Percentiles rank a stretch among this genome's conserved stretches.
These are phyloP conservation scores for Drosophila lini DNA, from an alignment of 1,140 invertebrate genomes.

Conservation along the genomic window DNA sequence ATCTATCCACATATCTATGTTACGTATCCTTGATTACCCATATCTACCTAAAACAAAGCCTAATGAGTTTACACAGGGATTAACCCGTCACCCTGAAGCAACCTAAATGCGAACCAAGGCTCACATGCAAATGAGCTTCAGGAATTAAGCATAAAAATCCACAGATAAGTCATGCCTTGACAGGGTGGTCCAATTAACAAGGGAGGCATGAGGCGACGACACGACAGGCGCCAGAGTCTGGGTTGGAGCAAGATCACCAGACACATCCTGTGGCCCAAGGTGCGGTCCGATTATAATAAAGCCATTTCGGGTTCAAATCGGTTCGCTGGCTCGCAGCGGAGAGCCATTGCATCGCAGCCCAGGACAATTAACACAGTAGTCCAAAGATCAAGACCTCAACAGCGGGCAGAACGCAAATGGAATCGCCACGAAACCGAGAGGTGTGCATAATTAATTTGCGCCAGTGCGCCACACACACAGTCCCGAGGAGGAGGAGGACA, in stretches of 20 bases:
- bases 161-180: constrained; percentile 53
- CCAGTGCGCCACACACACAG: constrained; percentile 50
- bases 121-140: constrained; percentile 58
- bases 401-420: constrained; percentile 34
- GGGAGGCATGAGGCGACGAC: constrained; percentile 22
- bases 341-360: constrained; percentile 21
- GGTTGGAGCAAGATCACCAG: constrained; percentile 7
- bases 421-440: constrained; percentile 54
- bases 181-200: constrained; percentile 80
- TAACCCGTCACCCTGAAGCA: constrained; percentile 58
- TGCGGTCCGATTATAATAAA: constrained; percentile 62
- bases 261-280: constrained; percentile 50
- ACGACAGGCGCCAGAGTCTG: constrained; percentile 52
- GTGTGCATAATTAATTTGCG: constrained; percentile 82
- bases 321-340: constrained; percentile 46
- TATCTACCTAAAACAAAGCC: constrained; percentile 27
- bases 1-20: not conserved
- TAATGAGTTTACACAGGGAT: constrained; percentile 65
- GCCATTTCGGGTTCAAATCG: constrained; percentile 79
- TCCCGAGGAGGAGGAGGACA: not conserved
- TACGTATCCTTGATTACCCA: not conserved
- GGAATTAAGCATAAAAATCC: constrained; percentile 54
- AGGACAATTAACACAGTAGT: constrained; percentile 80
- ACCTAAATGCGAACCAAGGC: constrained; percentile 3
- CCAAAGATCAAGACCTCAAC: constrained; percentile 80